A percentile compares a stretch with the other conserved stretches of the same genome.
phyloP scores from a whole-genome alignment of 2,113 vertebrate genomes.

The Petrocephalus microphthalmus region DNA sequence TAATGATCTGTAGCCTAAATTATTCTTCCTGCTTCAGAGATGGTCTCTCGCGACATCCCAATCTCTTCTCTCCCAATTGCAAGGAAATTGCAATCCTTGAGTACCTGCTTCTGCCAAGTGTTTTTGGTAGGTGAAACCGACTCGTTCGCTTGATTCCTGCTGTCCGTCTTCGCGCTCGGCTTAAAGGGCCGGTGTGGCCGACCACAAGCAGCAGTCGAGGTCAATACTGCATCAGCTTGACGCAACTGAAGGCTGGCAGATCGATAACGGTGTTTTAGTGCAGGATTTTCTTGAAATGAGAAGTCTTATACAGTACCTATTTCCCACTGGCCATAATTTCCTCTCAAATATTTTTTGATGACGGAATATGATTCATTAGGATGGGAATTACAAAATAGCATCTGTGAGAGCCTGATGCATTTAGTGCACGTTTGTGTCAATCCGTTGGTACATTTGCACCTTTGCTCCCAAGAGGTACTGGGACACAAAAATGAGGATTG shows the following conservation, averaged over 20 bases:
- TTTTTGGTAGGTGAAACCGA: background rate
- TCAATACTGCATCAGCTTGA: background rate
- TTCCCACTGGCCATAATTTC: background rate
- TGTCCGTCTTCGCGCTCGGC: background rate
- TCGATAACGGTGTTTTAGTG: background rate
- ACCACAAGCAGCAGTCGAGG: background rate
- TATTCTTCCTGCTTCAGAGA: background rate
- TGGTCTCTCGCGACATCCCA: background rate
- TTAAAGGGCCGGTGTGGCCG: background rate
- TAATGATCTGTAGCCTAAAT: background rate
- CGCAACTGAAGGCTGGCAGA: background rate
- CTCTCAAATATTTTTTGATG: background rate
- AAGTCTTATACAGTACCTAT: background rate
- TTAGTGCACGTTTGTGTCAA: background rate
- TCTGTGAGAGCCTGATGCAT: background rate
- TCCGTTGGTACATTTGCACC: background rate
- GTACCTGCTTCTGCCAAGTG: background rate
- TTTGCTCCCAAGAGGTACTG: background rate
- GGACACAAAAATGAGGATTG: background rate
- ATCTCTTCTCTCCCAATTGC: background rate
- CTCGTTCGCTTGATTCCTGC: too few species aligned
- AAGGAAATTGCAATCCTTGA: background rate
- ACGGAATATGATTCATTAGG: background rate
- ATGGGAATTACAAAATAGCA: background rate
- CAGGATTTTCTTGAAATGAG: background rate